Evolutionary conservation across 2,797 vertebrate genomes (phyloP), one percentile per base, ranked within the genome.

Genomic region (Oreochromis mossambicus): DNA sequence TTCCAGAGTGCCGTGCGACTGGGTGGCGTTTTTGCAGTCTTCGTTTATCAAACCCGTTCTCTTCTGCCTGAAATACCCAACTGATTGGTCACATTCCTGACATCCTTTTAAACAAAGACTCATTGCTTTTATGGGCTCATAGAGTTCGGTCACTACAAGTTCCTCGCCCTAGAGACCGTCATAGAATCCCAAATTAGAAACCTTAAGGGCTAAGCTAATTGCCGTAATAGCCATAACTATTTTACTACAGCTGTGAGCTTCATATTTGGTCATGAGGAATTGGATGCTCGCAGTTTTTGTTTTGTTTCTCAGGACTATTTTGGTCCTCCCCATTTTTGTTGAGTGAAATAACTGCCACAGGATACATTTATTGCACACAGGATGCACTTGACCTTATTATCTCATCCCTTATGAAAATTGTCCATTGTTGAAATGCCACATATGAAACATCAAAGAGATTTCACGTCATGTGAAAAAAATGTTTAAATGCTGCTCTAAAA

Each of bases 21-120:
- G 88, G 92, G 61, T 84, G 86, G 90, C 94, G 52, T 80, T 73
- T 78, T 97, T 97, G 95, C 92, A 95, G 96, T 96, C 92, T 96
- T 94, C 95, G 96, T 96, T 97, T 97, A 97, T 97, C 96, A 97
- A 91, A 87, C 88, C 89, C 85, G 94, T 94, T 95, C 92, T 95
- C 94, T 95, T 95, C 94, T 96, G 94, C 96, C 95, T 95, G 96
- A 97, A 97, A 95, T 97, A 95, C 94, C 92, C 94, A 95, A 95
- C 91, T 95, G 93, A 96, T 96, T 96, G 96, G 94, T 95, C 93
- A 88, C 95, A 95, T 97, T 97, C 97, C 94, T 95, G 94, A 95
- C 95, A 93, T 96, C 96, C 96, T 96, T 95, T 93, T 85, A 91
- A 92, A 94, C 93, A 94, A 92, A 93, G 90, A 92, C 82, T 86